Conservation (phyloP, 1,140 invertebrate genomes). For the Sycophaga agraensis region DNA sequence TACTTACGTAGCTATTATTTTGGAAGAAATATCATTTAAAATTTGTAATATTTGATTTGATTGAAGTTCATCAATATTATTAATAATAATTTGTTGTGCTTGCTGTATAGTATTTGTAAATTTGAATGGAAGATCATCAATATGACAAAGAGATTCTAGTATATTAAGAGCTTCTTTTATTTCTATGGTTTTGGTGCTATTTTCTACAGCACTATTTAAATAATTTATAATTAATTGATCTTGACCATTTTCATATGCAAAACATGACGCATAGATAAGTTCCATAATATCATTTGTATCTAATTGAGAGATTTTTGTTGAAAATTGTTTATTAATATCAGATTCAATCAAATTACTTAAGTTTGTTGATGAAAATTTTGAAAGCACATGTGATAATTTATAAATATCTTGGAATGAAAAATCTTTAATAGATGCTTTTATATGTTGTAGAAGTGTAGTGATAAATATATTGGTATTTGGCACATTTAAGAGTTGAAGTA, state of each 20-base stretch:
- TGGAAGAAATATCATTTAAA: conserved; percentile 49
- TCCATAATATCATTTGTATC: conserved; percentile 3
- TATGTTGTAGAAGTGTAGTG: conserved; percentile 64
- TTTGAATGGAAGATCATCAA: not conserved
- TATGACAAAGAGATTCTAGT: conserved; percentile 5
- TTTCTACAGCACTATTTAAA: conserved; percentile 7
- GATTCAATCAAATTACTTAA: conserved; percentile 64
- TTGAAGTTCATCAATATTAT: conserved; percentile 46
- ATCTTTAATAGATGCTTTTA: conserved; percentile 62
- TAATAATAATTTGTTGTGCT: conserved; percentile 18
- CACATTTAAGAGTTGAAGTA: conserved; percentile 61
- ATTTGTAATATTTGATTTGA: conserved; percentile 56
- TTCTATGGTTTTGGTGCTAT: conserved; percentile 1
- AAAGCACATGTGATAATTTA: conserved; percentile 62
- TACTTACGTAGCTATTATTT: conserved; percentile 31
- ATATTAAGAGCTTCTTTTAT: not conserved
- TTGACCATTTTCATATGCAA: conserved; percentile 1
- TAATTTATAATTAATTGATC: not conserved
- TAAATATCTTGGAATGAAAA: conserved; percentile 65
- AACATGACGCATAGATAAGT: conserved; percentile 13
- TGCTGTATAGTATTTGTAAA: not conserved
- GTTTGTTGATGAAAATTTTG: conserved; percentile 52
- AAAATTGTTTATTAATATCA: conserved; percentile 48
- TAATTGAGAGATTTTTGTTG: conserved; percentile 17
- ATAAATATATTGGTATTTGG: conserved; percentile 60